These are phyloP conservation scores for Cinara cedri DNA, from an alignment of 2,888 invertebrate genomes.

Conservation along the genomic window DNA sequence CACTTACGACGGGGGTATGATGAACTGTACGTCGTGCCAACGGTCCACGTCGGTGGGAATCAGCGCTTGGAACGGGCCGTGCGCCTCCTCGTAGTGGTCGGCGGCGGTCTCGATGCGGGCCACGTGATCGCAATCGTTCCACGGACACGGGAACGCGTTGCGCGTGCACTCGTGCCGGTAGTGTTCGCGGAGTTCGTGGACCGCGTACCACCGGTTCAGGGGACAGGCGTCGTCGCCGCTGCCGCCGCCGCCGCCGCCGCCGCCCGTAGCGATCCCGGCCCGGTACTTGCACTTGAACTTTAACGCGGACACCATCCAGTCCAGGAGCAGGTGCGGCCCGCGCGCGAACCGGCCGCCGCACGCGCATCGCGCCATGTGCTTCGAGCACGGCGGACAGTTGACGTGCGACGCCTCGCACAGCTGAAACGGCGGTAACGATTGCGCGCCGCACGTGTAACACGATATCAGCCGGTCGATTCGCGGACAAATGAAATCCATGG, in stretches of 20 bases:
- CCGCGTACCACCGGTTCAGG: background rate
- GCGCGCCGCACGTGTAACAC: conserved; percentile 7
- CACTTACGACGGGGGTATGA: background rate
- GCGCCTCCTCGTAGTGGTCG: conserved; percentile 12
- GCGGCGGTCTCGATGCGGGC: conserved; percentile 12
- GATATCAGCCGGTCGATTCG: background rate
- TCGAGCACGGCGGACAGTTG: background rate
- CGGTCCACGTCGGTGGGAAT: background rate
- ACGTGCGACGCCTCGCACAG: conserved; percentile 8
- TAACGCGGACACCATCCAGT: conserved; percentile 21
- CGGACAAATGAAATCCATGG: conserved; percentile 12
- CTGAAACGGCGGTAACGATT: conserved; percentile 15
- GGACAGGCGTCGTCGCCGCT: background rate
- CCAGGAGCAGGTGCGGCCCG: background rate
- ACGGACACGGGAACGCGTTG: conserved; percentile 9
- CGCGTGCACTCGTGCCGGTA: background rate
- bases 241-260: background rate
- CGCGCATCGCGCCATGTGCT: background rate
- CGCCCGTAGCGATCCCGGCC: background rate
- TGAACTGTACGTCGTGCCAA: background rate
- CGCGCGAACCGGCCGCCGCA: background rate
- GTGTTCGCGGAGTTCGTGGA: conserved; percentile 20
- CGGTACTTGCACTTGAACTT: conserved; percentile 16
- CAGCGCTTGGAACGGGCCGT: background rate
- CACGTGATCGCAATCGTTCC: background rate